Base-by-base conservation (phyloP, 2,113 vertebrate species). In the Ia io region DNA sequence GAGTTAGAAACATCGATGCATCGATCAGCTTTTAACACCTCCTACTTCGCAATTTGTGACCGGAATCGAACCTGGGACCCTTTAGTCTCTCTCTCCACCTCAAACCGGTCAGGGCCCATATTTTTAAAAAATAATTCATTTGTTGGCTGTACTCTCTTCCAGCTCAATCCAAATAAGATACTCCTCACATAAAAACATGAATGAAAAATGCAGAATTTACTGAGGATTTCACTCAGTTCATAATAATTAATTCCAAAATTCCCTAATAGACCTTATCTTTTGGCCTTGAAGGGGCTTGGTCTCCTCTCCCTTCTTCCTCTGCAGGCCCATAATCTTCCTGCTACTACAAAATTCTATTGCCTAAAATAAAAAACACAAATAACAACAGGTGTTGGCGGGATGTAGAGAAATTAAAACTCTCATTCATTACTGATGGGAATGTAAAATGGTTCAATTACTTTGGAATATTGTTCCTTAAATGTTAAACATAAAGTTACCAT, bases 381-480 rank as follows among this genome's bases (percentile, higher is more conserved):
- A 83, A 32, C 71, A 85, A 71, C 9, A 87, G 30, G 63, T 56
- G 25, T 49, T 92, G 51, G 28, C 9, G 20, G 8, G n/a, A 73
- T 67, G 30, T 32, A 30, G 28, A 82, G 47, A 93, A 90, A 78
- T 30, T 30, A 77, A 61, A 87, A 67, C 35, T 35, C 87, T 25
- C 47, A 56, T 84, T 92, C 73, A 88, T 13, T 88, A 53, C 12
- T 76, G 9, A 51, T 20, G 22, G 35, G 28, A 89, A 92, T 32
- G 28, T 35, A 80, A 82, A 88, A 63, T 28, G 63, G 40, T 22
- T 7, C 28, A 84, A 16, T 49, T 84, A 74, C 59, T 49, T 51
- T 40, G 35, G 37, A 88, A 86, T 93, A 84, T 1, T 22, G 1
- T 84, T 91, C 20, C 25, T 93, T 87, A 91, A 90, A 88, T 87